phyloP scores from a whole-genome alignment of 2,888 invertebrate genomes.

The Andrena bucephala region DNA sequence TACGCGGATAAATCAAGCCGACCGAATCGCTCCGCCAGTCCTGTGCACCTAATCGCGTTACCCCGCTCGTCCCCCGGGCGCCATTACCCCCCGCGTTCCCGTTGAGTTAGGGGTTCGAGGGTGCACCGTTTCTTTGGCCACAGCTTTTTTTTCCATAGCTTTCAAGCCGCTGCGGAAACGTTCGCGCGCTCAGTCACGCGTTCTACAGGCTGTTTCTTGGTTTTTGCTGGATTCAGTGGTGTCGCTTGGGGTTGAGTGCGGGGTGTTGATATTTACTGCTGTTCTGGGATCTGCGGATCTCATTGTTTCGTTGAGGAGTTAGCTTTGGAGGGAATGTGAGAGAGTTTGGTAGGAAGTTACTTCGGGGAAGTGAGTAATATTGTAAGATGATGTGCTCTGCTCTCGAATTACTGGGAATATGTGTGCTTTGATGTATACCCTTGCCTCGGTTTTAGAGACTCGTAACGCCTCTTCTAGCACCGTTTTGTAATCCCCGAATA shows the following conservation, averaged over 20 bases:
- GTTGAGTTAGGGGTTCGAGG: neutral
- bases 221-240: too few species aligned
- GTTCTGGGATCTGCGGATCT: too few species aligned
- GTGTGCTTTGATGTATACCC: neutral
- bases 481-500: neutral
- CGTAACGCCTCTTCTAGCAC: neutral
- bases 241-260: too few species aligned
- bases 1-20: constrained; percentile 82
- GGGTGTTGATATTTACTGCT: neutral
- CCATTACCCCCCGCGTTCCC: constrained; percentile 72
- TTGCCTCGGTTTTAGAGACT: neutral
- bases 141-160: neutral
- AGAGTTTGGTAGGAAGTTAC: too few species aligned
- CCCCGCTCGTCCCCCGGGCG: constrained; percentile 77
- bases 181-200: neutral
- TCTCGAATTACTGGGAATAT: neutral
- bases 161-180: too few species aligned
- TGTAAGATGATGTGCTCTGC: too few species aligned
- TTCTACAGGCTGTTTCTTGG: too few species aligned
- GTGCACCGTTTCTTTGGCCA: neutral
- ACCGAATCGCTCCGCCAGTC: constrained; percentile 73
- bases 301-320: too few species aligned
- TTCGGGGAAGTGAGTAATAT: too few species aligned
- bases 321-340: too few species aligned
- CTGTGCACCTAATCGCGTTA: constrained; percentile 81